A percentile compares a stretch with the other conserved stretches of the same genome.
Conservation (phyloP, 2,888 invertebrate genomes). For the Pandemis corylana region DNA sequence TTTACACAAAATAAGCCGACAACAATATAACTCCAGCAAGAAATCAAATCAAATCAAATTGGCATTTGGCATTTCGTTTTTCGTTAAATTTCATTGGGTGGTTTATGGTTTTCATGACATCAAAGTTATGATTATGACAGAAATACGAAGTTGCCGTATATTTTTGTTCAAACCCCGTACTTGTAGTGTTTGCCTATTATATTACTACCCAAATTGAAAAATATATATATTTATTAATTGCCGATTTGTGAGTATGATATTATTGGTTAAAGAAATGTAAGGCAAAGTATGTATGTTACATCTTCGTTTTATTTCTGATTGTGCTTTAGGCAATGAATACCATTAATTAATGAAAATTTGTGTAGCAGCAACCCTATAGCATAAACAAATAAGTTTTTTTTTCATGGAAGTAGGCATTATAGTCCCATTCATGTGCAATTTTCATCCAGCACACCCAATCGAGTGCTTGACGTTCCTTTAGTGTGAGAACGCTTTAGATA, state of each 20-base stretch:
- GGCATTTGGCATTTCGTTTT: not conserved
- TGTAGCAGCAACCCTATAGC: slow-evolving; percentile 1
- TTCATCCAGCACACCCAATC: not conserved
- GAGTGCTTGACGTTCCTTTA: not conserved
- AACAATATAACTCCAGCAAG: not conserved
- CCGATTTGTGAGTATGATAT: no score
- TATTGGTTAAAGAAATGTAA: no score
- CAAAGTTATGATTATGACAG: not conserved
- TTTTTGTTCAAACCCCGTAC: no score
- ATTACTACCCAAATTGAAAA: no score
- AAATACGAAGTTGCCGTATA: not conserved
- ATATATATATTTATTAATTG: no score
- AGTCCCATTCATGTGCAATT: slow-evolving; percentile 14
- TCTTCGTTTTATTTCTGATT: no score
- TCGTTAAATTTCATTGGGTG: not conserved
- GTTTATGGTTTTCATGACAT: no score
- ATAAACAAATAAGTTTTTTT: slow-evolving; percentile 6
- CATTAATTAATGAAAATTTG: not conserved
- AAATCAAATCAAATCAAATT: not conserved
- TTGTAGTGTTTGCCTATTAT: no score
- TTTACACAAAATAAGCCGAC: not conserved
- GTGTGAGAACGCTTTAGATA: slow-evolving; percentile 27
- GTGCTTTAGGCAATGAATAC: not conserved
- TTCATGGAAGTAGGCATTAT: not conserved
- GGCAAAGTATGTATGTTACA: no score